Evolutionary conservation across 2,797 vertebrate species (phyloP).

Genomic region (Catostomus latipinnis): DNA sequence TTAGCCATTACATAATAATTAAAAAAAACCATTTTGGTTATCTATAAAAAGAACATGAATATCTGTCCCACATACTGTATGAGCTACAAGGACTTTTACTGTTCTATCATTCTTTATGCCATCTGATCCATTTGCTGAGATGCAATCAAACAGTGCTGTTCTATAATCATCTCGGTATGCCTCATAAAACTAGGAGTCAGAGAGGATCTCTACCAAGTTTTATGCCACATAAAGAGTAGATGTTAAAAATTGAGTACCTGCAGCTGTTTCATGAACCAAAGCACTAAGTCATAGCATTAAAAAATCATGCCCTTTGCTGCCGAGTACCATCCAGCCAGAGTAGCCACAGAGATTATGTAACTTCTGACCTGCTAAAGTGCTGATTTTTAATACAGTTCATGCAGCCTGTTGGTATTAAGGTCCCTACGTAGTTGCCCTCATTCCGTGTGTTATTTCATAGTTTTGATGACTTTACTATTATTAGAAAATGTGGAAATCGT

Average conservation of each 20-base stretch:
- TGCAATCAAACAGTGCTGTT: not conserved
- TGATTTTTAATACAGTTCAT: not conserved
- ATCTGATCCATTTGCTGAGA: not conserved
- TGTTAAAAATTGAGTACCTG: constrained; percentile 50
- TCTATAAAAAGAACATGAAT: not conserved
- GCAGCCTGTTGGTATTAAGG: not conserved
- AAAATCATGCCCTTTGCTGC: constrained; percentile 47
- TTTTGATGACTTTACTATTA: too few relatives aligned
- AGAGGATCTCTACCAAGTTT: constrained; percentile 26
- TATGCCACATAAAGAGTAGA: constrained; percentile 28
- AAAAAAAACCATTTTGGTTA: not conserved
- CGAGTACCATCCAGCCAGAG: constrained; percentile 32
- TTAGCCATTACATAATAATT: not conserved
- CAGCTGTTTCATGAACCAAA: constrained; percentile 51
- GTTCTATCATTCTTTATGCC: not conserved
- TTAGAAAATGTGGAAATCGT: too few relatives aligned
- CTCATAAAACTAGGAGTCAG: constrained; percentile 38
- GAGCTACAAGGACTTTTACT: not conserved
- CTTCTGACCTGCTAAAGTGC: constrained; percentile 22
- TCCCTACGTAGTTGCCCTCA: not conserved
- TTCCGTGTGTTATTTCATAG: too few relatives aligned
- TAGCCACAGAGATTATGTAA: constrained; percentile 34
- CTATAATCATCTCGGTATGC: constrained; percentile 3
- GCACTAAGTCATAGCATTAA: constrained; percentile 55
- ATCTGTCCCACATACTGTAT: not conserved